Base-by-base conservation (phyloP, 2,888 invertebrate genomes). In the Leptopterna dolabrata region DNA sequence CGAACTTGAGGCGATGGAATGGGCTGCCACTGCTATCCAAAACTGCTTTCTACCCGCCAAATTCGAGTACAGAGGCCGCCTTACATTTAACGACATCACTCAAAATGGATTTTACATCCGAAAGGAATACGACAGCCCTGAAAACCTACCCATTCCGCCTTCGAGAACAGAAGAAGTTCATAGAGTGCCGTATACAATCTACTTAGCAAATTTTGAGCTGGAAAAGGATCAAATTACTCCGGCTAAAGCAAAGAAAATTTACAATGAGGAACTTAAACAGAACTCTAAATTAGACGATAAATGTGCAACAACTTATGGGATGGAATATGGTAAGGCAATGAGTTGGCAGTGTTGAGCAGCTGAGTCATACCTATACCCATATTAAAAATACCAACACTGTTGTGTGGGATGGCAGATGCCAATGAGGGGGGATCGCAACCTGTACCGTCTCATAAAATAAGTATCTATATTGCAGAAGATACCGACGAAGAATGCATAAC, bases 31-130 rank as follows among this genome's bases (percentile, higher is more conserved):
- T 3, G 63, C 80, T 24, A 43, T 87, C 24, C 81, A 87, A 70
- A 76, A 87, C 24, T 36, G 63, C 4, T 87, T 81, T 88, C 93
- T 94, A 0, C 94, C 95, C 0, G 93, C 94, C 41, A 95, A 95
- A 90, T 93, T 95, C 86, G 94, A 94, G 0, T 93, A 94, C 89
- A 94, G 93, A 0, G 94, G 94, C 6, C 92, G 93, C 1, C 91
- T 95, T 43, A 93, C 94, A 1, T 92, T 95, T 51, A 94, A 93
- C 88, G 95, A 95, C 87, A 92, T 93, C 27, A 95, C 94, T 0
- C 91, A 92, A 89, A 91, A 92, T 88, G 92, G 92, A 16, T 91
- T 90, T 87, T 90, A 89, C 82, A 84, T 88, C n/a, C 27, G 82
- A 36, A 43, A 71, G 24, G 81, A 87, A 43, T 73, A 81, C 45